Evolutionary conservation across 2,888 invertebrate species (phyloP).

Genomic region (Drosophila anomalata): DNA sequence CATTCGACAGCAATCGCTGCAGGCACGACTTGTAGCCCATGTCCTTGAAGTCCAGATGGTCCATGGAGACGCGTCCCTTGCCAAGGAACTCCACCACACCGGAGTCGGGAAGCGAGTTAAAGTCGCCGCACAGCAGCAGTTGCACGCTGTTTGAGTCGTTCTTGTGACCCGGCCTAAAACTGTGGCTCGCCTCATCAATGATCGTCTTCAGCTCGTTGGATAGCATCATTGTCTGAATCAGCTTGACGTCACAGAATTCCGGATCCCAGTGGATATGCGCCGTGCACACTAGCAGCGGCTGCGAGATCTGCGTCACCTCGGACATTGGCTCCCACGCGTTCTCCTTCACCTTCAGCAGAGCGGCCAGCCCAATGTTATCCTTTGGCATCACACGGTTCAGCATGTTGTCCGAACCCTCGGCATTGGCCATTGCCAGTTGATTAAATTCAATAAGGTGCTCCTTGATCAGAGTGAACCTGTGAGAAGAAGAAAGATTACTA

Average conservation of each 20-base stretch:
- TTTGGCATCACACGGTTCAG: slow-evolving; percentile 99
- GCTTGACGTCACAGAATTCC: slow-evolving; percentile 99
- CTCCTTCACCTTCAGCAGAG: slow-evolving; percentile 96
- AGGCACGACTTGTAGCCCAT: slow-evolving; percentile 96
- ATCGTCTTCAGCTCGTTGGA: slow-evolving; percentile 96
- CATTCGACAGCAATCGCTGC: slow-evolving; percentile 94
- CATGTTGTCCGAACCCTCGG: slow-evolving; percentile 99
- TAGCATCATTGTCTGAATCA: slow-evolving; percentile 99
- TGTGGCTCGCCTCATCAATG: slow-evolving; percentile 93
- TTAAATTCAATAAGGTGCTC: slow-evolving; percentile 99
- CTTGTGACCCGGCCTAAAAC: slow-evolving; percentile 89
- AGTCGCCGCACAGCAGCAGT: slow-evolving; percentile 97
- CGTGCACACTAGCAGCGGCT: slow-evolving; percentile 97
- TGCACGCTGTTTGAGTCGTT: slow-evolving; percentile 93
- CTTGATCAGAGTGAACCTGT: slow-evolving; percentile 96
- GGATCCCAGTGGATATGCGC: slow-evolving; percentile 99
- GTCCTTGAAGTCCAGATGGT: slow-evolving; percentile 98
- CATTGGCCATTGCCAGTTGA: slow-evolving; percentile 99
- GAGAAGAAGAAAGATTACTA: slow-evolving; percentile 54
- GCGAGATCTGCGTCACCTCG: slow-evolving; percentile 89
- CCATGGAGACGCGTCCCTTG: slow-evolving; percentile 93
- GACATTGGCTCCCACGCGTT: slow-evolving; percentile 95
- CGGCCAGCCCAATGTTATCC: slow-evolving; percentile 99
- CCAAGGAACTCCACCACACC: slow-evolving; percentile 98
- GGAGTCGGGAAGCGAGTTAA: slow-evolving; percentile 99